Evolutionary conservation across 2,797 vertebrate genomes (phyloP).

Genomic region (Gymnoscopelus microlampas): DNA sequence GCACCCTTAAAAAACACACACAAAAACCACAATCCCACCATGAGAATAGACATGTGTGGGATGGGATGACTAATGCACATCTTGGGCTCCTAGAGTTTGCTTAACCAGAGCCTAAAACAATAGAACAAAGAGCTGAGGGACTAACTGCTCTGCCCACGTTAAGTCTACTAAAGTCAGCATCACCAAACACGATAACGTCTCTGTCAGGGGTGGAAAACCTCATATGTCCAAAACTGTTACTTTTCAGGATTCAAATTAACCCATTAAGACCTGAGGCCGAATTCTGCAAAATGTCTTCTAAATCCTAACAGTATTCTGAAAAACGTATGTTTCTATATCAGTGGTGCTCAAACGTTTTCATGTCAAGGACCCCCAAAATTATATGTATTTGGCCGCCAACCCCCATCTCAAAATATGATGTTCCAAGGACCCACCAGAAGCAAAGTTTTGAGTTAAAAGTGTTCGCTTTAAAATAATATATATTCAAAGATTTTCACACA

Average conservation of each 20-base stretch:
- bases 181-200: constrained; percentile 41
- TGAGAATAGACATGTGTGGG: constrained; percentile 23
- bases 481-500: too few species aligned
- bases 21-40: background rate
- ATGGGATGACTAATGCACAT: constrained; percentile 34
- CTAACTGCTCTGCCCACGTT: constrained; percentile 19
- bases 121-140: constrained; percentile 5
- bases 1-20: constrained; percentile 3
- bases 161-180: constrained; percentile 21
- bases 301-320: too few species aligned
- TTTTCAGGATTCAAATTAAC: constrained; percentile 20
- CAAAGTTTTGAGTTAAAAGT: too few species aligned
- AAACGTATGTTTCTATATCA: too few species aligned
- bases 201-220: background rate
- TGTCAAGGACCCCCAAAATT: too few species aligned
- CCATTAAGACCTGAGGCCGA: too few species aligned
- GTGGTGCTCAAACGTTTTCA: too few species aligned
- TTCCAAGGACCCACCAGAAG: too few species aligned
- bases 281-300: too few species aligned
- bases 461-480: too few species aligned
- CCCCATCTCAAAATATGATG: too few species aligned
- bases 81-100: constrained; percentile 23
- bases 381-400: too few species aligned
- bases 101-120: constrained; percentile 30
- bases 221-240: background rate